These are phyloP conservation scores for Pteropus rufus DNA, from an alignment of 2,797 vertebrate genomes.

Conservation along the genomic window DNA sequence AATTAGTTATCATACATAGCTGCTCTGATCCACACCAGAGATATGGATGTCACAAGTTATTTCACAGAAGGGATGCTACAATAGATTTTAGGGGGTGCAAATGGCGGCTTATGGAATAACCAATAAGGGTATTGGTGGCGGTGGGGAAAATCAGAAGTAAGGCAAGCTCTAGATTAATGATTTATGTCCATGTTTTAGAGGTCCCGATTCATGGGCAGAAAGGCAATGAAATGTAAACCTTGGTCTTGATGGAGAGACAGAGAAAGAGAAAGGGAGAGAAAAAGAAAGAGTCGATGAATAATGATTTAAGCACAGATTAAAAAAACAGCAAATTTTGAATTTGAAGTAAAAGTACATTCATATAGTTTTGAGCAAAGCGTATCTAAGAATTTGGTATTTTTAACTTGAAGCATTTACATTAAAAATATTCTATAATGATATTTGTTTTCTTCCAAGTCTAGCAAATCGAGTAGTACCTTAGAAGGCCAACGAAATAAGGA, in stretches of 20 bases:
- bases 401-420: background rate
- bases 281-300: background rate
- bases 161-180: background rate
- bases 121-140: background rate
- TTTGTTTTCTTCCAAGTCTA: slow-evolving; percentile 1
- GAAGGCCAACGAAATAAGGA: background rate
- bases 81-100: background rate
- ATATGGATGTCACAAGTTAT: background rate
- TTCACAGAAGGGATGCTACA: background rate
- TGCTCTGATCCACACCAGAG: background rate
- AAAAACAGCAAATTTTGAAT: background rate
- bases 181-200: background rate
- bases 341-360: background rate
- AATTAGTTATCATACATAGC: background rate
- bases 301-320: background rate
- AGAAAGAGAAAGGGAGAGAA: background rate
- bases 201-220: background rate
- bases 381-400: background rate
- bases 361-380: background rate
- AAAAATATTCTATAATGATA: background rate
- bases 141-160: background rate
- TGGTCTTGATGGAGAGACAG: background rate
- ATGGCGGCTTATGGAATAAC: background rate
- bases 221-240: background rate
- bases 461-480: background rate